Evolutionary conservation across 1,140 invertebrate genomes (phyloP), one percentile per base, ranked within the genome.

Genomic region (Stegodyphus dumicola): DNA sequence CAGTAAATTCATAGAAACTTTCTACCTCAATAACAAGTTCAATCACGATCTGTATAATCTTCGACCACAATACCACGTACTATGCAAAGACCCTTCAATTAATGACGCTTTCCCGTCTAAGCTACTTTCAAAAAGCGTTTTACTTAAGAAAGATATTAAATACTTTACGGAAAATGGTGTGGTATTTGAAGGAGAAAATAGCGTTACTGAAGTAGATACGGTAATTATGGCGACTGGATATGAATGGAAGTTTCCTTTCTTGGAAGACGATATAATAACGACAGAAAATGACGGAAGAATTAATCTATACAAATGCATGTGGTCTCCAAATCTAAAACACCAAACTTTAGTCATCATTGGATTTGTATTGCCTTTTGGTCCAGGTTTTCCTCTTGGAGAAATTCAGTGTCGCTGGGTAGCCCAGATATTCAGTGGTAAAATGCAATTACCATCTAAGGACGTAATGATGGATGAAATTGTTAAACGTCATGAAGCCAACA

Each of bases 41-140:
- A 90, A 92, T 88, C 92, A 93, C 84, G 89, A 90, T 71, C 64
- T 89, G 3, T 93, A 91, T 87, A 88, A 90, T 7, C 86, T 93
- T 17, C 89, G 90, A 79, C 92, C 92, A 49, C 85, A 89, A 18
- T 91, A 92, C 84, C 69, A 89, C 15, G 65, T 91, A 11, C 89
- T 90, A 33, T 86, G 88, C 13, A 91, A 92, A 73, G 92, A 93
- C 88, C 91, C 91, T 5, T 92, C 91, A 18, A 91, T 93, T 15
- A 93, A 92, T 87, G 92, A 93, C 87, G 90, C 91, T 51, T 87
- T 93, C 6, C 90, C 92, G 6, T 91, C 92, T 86, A 89, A 91
- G 15, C 89, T 93, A n/a, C 89, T 91, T 77, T 90, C 87, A 51
- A 92, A 92, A 13, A 87, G 89, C 9, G 89, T 93, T 51, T 89